Evolutionary conservation across 2,888 invertebrate genomes (phyloP), one percentile per base, ranked within the genome.

Genomic region (Drosophila gaucha): DNA sequence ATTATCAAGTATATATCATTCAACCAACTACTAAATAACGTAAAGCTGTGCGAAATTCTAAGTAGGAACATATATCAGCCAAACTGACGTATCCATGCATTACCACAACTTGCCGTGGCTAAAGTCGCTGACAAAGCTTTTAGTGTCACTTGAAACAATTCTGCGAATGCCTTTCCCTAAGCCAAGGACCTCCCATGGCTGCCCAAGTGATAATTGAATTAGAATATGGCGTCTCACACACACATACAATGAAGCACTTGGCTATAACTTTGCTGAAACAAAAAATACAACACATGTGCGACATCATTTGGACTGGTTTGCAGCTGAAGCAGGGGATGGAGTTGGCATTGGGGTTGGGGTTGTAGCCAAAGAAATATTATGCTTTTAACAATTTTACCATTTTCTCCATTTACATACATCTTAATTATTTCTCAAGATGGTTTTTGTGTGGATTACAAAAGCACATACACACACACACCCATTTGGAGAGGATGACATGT

Each of bases 391-490:
- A 75, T 80, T 80, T 74, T 76, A 87, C 78, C 75, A 84, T 84
- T 82, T 78, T 77, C 86, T 78, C 82, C 86, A 86, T 90, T 88
- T 89, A 84, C 90, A 86, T 90, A 89, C 80, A 89, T 90, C 90
- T 90, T 90, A 90, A 90, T 90, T 90, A 90, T 90, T 90, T 90
- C 89, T 88, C 87, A 88, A 89, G 89, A 88, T 88, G 83, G 82
- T 80, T 78, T 79, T 78, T 74, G 68, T 75, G 79, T 69, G 78
- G 77, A 82, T 86, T 83, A 82, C 69, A 60, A 59, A 41, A 54
- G 35, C 66, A 55, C 39, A 44, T 43, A 55, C 38, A 62, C 26
- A 56, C 22, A 39, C 22, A 50, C 8, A 22, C n/a, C n/a, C 24
- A 41, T 41, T 16, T 12, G 18, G 20, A 24, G 49, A 12, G 52